A percentile compares a stretch with the other conserved stretches of the same genome.
phyloP scores from a whole-genome alignment of 2,113 vertebrate species.

The Stictonetta naevosa region DNA sequence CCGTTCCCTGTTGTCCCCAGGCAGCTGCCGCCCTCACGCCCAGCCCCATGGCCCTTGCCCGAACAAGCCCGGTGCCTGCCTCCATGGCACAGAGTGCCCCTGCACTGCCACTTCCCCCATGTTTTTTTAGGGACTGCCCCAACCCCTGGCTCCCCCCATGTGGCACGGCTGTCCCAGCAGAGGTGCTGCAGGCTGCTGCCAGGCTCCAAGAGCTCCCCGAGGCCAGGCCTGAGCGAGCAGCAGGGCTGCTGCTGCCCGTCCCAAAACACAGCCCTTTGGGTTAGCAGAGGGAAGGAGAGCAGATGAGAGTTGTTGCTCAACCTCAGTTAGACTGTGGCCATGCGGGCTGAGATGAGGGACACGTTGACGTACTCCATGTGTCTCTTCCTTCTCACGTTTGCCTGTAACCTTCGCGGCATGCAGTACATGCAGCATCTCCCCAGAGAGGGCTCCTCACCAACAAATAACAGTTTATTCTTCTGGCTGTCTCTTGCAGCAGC shows the following conservation, averaged over 20 bases:
- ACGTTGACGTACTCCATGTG: background rate
- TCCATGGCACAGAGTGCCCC: background rate
- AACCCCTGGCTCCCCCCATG: background rate
- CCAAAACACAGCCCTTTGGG: too few species aligned
- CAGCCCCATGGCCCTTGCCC: background rate
- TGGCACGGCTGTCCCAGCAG: background rate
- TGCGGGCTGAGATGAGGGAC: background rate
- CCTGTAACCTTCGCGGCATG: rapidly evolving
- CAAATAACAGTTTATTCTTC: rapidly evolving
- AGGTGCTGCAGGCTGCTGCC: background rate
- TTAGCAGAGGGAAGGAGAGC: background rate
- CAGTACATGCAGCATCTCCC: rapidly evolving
- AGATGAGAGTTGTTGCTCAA: rapidly evolving
- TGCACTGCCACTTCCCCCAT: background rate
- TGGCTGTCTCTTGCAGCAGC: background rate
- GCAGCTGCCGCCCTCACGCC: too few species aligned
- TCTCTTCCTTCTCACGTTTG: background rate
- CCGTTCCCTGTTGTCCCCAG: too few species aligned
- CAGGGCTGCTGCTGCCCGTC: background rate
- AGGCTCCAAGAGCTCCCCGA: background rate
- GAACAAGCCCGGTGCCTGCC: background rate
- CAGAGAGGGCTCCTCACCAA: background rate
- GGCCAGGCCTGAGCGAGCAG: background rate
- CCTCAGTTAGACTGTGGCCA: rapidly evolving
- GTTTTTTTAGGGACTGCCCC: background rate